Evolutionary conservation across 2,797 vertebrate genomes (phyloP).

Genomic region (Platalea minor): DNA sequence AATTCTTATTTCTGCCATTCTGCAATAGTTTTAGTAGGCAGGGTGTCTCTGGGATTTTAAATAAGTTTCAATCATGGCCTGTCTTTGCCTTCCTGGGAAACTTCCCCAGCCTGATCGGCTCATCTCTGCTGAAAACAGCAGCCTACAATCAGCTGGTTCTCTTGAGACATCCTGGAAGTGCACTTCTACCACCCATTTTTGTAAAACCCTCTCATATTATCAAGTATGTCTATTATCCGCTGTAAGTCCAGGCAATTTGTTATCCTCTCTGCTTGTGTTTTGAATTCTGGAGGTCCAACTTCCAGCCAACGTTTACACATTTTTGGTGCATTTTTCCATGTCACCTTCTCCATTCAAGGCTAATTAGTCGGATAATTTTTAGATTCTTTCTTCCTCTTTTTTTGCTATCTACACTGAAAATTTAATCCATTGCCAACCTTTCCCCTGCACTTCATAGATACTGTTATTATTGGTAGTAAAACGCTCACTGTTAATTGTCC

Average conservation of each 20-base stretch:
- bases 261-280: not conserved
- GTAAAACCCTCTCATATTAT: not conserved
- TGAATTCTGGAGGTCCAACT: not conserved
- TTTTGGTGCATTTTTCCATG: not conserved
- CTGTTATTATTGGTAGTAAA: not conserved
- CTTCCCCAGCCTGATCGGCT: not conserved
- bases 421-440: not conserved
- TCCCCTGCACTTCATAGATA: not conserved
- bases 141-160: not conserved
- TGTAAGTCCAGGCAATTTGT: not conserved
- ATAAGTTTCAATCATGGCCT: not conserved
- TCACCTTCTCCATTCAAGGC: not conserved
- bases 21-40: not conserved
- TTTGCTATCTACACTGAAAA: not conserved
- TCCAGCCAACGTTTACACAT: not conserved
- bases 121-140: not conserved
- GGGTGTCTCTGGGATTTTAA: not conserved
- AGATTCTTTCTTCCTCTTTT: not conserved
- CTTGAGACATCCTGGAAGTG: not conserved
- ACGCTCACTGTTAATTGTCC: not conserved
- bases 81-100: not conserved
- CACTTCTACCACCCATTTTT: not conserved
- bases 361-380: not conserved
- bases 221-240: not conserved
- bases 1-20: not conserved